phyloP scores from a whole-genome alignment of 2,888 invertebrate species.

The Xylota sylvarum region DNA sequence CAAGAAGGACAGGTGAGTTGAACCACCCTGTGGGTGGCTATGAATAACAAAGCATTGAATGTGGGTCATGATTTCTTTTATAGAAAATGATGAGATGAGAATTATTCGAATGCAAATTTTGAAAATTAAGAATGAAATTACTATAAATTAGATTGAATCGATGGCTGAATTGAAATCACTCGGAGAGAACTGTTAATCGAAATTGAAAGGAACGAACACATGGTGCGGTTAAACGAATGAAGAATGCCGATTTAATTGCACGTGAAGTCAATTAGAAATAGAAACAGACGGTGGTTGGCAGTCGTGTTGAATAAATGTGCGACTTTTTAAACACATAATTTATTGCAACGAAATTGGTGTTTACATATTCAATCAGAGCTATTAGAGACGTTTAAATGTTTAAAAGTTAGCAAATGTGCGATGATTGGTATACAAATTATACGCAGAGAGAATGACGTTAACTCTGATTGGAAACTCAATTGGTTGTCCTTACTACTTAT shows the following conservation, averaged over 20 bases:
- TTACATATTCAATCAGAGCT: neutral
- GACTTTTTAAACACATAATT: neutral
- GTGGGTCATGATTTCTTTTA: slow-evolving; percentile 46
- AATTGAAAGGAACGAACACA: neutral
- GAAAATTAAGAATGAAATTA: neutral
- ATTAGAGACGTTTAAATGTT: neutral
- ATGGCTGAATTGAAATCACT: slow-evolving; percentile 1
- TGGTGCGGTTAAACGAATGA: slow-evolving; percentile 7
- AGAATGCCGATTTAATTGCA: slow-evolving; percentile 7
- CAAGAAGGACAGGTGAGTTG: slow-evolving; percentile 31
- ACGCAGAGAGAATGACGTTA: too few relatives aligned
- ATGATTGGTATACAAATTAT: too few relatives aligned
- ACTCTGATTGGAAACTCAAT: too few relatives aligned
- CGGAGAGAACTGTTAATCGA: slow-evolving; percentile 4
- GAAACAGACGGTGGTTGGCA: neutral
- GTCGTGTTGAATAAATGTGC: neutral
- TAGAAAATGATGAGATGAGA: slow-evolving; percentile 14
- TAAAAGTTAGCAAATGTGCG: too few relatives aligned
- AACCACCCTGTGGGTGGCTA: slow-evolving; percentile 31
- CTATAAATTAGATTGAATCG: neutral
- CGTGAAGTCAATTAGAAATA: slow-evolving; percentile 12
- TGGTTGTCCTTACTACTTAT: too few relatives aligned
- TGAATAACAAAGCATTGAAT: slow-evolving; percentile 9
- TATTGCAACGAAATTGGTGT: neutral
- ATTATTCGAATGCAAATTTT: slow-evolving; percentile 12